Conservation (phyloP, 1,140 invertebrate species). For the Drosophila sp. region DNA sequence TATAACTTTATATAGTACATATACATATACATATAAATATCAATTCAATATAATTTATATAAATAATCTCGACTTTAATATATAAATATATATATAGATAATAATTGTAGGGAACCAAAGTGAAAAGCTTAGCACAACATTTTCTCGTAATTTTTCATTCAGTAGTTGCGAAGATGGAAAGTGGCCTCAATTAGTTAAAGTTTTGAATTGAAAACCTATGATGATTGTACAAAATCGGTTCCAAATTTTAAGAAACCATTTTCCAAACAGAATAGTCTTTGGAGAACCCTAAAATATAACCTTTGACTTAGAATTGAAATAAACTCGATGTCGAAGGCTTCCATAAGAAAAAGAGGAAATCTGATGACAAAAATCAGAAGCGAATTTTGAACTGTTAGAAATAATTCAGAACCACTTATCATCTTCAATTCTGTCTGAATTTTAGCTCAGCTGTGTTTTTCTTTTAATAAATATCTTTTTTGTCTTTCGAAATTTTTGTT, state of each 20-base stretch:
- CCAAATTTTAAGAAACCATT: too few species aligned
- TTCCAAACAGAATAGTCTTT: too few species aligned
- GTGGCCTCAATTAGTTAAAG: not conserved
- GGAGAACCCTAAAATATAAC: too few species aligned
- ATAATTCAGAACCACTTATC: slow-evolving; percentile 20
- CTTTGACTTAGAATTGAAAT: too few species aligned
- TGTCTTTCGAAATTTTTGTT: slow-evolving; percentile 20
- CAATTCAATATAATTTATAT: slow-evolving; percentile 57
- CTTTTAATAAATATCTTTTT: slow-evolving; percentile 19
- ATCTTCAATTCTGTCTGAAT: not conserved
- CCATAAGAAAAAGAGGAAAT: too few species aligned
- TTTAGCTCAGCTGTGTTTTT: slow-evolving; percentile 34
- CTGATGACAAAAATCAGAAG: too few species aligned
- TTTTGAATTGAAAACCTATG: not conserved
- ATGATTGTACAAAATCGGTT: not conserved
- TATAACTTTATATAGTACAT: slow-evolving; percentile 67
- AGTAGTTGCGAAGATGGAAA: slow-evolving; percentile 18
- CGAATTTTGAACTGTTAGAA: slow-evolving; percentile 5
- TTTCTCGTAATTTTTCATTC: slow-evolving; percentile 29
- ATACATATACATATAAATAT: slow-evolving; percentile 64
- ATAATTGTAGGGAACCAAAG: slow-evolving; percentile 52
- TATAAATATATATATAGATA: slow-evolving; percentile 53
- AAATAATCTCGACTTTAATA: slow-evolving; percentile 64
- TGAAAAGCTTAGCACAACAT: slow-evolving; percentile 72
- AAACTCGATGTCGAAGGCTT: too few species aligned